Evolutionary conservation across 2,888 invertebrate species (phyloP).

Genomic region (Amphiduros pacificus): DNA sequence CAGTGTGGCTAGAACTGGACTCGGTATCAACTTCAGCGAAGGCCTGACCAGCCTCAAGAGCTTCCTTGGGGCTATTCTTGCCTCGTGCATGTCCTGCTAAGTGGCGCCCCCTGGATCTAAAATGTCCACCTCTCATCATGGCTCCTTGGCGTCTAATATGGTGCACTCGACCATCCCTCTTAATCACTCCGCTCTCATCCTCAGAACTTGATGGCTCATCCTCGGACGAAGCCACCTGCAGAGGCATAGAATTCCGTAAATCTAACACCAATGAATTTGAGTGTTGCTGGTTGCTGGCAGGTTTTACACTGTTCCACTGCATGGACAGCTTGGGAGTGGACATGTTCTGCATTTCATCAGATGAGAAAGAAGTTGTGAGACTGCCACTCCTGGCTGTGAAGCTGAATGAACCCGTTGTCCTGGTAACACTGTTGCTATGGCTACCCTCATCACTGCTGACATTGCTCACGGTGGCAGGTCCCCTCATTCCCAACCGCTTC

Average conservation of each 20-base stretch:
- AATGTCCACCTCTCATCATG: no score
- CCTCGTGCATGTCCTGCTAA: no score
- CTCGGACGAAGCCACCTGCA: no score
- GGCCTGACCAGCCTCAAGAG: slow-evolving; percentile 2
- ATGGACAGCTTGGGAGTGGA: background rate
- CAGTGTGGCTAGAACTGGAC: background rate
- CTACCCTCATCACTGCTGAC: background rate
- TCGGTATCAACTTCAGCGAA: background rate
- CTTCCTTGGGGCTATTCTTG: slow-evolving; percentile 17
- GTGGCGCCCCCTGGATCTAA: no score
- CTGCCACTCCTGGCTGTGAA: slow-evolving; percentile 15
- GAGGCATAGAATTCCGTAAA: no score
- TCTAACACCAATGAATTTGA: no score
- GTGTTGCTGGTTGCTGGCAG: background rate
- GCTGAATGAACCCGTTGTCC: slow-evolving; percentile 15
- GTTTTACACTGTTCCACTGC: background rate
- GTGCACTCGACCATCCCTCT: background rate
- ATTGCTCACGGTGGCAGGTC: slow-evolving; percentile 19
- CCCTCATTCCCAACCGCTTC: slow-evolving; percentile 33
- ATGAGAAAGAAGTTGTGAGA: slow-evolving; percentile 3
- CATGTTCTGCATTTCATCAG: slow-evolving; percentile 4
- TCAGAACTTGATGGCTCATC: background rate
- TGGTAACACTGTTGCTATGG: no score
- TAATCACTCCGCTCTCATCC: background rate
- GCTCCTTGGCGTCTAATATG: no score